phyloP scores from a whole-genome alignment of 2,888 invertebrate species.

The Taphrorychus bicolor region DNA sequence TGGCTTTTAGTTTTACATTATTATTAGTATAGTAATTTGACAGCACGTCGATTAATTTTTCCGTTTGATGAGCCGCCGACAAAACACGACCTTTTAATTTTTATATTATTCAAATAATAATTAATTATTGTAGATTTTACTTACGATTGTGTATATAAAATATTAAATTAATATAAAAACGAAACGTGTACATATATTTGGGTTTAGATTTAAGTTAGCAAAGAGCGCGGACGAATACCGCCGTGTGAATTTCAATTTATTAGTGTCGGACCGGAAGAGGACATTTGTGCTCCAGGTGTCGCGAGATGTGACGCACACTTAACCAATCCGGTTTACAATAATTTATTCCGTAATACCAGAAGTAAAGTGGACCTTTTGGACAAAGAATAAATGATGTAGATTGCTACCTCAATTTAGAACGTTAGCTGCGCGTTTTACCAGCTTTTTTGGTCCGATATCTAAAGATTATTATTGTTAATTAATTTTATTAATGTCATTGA shows the following conservation, averaged over 20 bases:
- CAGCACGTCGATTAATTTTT: too few species aligned
- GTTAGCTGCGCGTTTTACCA: neutral
- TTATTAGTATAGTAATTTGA: too few species aligned
- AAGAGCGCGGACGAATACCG: constrained; percentile 1
- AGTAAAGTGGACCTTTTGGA: neutral
- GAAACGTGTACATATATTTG: constrained; percentile 49
- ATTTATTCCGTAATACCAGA: too few species aligned
- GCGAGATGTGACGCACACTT: neutral
- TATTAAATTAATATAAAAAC: constrained; percentile 43
- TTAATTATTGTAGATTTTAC: constrained; percentile 43
- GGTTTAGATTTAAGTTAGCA: constrained; percentile 43
- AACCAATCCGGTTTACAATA: too few species aligned
- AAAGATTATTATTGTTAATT: constrained; percentile 31
- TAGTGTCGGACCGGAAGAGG: constrained; percentile 1
- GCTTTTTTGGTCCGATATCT: constrained; percentile 1
- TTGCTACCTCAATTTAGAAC: neutral
- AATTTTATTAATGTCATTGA: constrained; percentile 32
- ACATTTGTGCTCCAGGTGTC: neutral
- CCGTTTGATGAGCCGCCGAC: neutral
- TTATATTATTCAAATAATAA: constrained; percentile 35
- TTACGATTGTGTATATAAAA: constrained; percentile 49
- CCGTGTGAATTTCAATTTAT: neutral
- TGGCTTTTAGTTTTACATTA: neutral
- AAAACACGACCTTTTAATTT: constrained; percentile 8
- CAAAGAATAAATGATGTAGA: neutral